Base-by-base conservation (phyloP, 2,113 vertebrate species). In the Aegithalos caudatus region DNA sequence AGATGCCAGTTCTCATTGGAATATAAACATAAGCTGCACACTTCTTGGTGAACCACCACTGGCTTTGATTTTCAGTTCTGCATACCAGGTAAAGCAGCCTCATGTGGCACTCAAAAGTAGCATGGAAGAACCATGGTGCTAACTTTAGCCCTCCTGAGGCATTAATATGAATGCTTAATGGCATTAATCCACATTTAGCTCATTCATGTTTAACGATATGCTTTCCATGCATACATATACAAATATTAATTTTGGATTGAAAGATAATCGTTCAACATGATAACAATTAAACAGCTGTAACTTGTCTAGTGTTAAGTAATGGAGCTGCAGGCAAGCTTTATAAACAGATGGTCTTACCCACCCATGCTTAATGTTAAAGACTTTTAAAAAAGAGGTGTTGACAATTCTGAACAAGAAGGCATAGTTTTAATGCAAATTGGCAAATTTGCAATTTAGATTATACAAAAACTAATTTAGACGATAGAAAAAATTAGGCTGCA, bases 241-340 rank as follows among this genome's bases (percentile, higher is more conserved):
- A 98, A 98, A 98, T 98, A 98, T 97, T 98, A 97, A 98, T 98
- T 98, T 95, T 97, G 96, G 97, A 95, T 48, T 74, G 96, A 95
- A 95, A 54, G 93, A 96, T 98, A 96, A 97, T 97, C 4, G 60
- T 97, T 98, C 96, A 91, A 96, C 92, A 81, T 47, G 44, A 5
- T 95, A 98, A 98, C 98, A 98, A 98, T 98, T 98, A 98, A 98
- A 98, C 97, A 98, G 97, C 98, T 98, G 97, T 97, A 98, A 97
- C 96, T 96, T 97, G 97, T 97, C 97, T 97, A 60, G 64, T 92
- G 95, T 95, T 98, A 97, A 98, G 95, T 89, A 96, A 97, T 72
- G 80, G 96, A 96, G 97, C 98, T 98, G 84, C 95, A 90, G 97
- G 98, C 96, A 70, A 96, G 88, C 91, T 96, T 90, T 73, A 62